Percentiles rank a stretch among this genome's conserved stretches.
Evolutionary conservation across 2,888 invertebrate species (phyloP).

Genomic region (Teleiodes luculella): DNA sequence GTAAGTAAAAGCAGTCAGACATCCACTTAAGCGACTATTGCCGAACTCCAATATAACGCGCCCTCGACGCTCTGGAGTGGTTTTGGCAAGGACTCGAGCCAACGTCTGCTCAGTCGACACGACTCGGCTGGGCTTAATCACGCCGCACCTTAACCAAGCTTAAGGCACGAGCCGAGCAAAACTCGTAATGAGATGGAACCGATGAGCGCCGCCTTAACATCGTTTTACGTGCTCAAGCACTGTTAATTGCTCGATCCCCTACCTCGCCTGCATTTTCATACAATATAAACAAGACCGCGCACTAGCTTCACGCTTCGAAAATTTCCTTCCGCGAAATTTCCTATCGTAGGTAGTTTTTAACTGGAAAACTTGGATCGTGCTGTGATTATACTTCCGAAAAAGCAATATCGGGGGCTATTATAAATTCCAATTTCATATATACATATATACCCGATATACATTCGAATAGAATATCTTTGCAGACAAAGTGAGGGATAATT

Average conservation of each 20-base stretch:
- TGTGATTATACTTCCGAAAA: constrained; percentile 4
- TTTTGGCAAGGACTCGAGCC: constrained; percentile 65
- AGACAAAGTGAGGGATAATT: constrained; percentile 41
- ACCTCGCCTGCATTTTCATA: constrained; percentile 27
- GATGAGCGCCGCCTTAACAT: constrained; percentile 53
- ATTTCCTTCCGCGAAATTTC: constrained; percentile 2
- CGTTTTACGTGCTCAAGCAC: constrained; percentile 53
- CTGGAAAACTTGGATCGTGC: not conserved
- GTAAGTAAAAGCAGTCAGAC: constrained; percentile 43
- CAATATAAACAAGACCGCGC: constrained; percentile 9
- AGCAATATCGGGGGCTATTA: not conserved
- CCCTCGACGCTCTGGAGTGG: constrained; percentile 56
- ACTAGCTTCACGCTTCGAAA: not conserved
- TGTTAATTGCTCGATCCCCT: constrained; percentile 37
- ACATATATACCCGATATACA: constrained; percentile 10
- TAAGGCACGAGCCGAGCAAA: constrained; percentile 49
- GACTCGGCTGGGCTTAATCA: constrained; percentile 57
- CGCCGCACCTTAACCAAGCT: constrained; percentile 61
- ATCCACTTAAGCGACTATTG: constrained; percentile 49
- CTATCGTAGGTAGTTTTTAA: not conserved
- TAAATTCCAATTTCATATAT: not conserved
- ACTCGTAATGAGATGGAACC: constrained; percentile 66
- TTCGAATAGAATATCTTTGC: constrained; percentile 17
- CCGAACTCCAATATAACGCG: constrained; percentile 59
- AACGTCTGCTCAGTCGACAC: constrained; percentile 40